phyloP scores from a whole-genome alignment of 2,113 vertebrate species.

The Noturus placidus region DNA sequence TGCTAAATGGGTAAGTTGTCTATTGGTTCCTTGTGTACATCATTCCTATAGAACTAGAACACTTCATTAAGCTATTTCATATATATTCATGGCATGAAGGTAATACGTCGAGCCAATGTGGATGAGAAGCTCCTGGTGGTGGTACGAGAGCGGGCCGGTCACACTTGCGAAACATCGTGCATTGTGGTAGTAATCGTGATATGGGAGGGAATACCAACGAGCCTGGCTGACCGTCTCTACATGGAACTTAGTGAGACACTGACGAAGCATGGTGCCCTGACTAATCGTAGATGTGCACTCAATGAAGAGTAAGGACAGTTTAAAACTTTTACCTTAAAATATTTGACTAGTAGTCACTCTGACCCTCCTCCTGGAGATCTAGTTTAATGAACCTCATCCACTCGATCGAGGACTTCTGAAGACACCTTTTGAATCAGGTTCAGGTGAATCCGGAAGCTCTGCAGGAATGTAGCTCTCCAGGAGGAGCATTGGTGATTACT shows the following conservation, averaged over 20 bases:
- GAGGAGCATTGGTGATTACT: neutral
- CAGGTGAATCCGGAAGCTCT: neutral
- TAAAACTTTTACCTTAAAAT: neutral
- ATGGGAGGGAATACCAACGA: slow-evolving; percentile 88
- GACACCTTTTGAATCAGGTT: neutral
- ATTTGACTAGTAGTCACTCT: neutral
- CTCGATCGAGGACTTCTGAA: neutral
- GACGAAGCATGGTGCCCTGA: slow-evolving; percentile 83
- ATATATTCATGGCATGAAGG: slow-evolving; percentile 68
- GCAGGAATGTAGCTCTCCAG: neutral
- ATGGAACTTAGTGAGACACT: slow-evolving; percentile 83
- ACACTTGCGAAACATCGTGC: slow-evolving; percentile 84
- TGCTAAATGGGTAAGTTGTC: slow-evolving; percentile 93
- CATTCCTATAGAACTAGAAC: neutral
- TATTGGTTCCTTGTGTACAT: neutral
- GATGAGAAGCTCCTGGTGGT: slow-evolving; percentile 94
- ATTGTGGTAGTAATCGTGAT: slow-evolving; percentile 90
- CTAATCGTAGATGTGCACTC: slow-evolving; percentile 88
- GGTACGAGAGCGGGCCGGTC: slow-evolving; percentile 87
- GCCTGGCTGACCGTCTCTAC: slow-evolving; percentile 86
- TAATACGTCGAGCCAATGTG: slow-evolving; percentile 81
- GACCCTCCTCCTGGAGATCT: neutral
- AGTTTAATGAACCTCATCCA: neutral
- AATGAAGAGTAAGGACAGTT: slow-evolving; percentile 89
- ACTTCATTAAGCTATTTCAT: neutral